Conservation (phyloP, 1,140 invertebrate species). For the Calycopis cecrops region DNA sequence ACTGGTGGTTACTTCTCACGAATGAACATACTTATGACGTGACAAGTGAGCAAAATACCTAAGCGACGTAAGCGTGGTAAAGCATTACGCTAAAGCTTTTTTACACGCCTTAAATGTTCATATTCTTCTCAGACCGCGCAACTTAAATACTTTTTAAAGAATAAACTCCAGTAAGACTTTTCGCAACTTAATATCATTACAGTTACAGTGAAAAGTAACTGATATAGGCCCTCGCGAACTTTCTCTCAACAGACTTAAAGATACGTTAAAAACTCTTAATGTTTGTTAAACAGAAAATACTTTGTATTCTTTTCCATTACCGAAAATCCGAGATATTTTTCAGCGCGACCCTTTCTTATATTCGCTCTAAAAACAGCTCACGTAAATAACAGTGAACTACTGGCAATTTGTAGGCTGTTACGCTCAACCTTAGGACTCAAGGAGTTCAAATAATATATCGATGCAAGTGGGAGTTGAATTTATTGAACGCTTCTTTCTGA, state of each 20-base stretch:
- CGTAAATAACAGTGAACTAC: constrained; percentile 45
- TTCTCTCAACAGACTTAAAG: neutral
- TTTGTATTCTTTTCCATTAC: neutral
- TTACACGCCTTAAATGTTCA: too few species aligned
- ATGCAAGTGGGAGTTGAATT: constrained; percentile 33
- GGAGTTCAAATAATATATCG: constrained; percentile 41
- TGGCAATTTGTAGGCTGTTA: constrained; percentile 48
- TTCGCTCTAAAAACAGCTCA: constrained; percentile 36
- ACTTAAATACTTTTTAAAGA: too few species aligned
- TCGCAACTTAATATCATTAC: neutral
- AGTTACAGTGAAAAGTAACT: neutral
- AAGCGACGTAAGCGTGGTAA: too few species aligned
- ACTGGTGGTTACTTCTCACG: too few species aligned
- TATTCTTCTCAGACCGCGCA: too few species aligned
- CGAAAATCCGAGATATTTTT: constrained; percentile 4
- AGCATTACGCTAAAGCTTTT: too few species aligned
- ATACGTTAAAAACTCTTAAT: neutral
- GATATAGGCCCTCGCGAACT: neutral
- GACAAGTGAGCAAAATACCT: too few species aligned
- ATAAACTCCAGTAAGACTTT: too few species aligned
- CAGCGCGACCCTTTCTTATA: constrained; percentile 10
- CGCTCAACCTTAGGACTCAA: constrained; percentile 31
- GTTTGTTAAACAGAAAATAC: neutral
- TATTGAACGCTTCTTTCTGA: constrained; percentile 26
- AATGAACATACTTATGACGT: too few species aligned